These are phyloP conservation scores for Nemotelus pantherinus DNA, from an alignment of 2,888 invertebrate species.

Conservation along the genomic window DNA sequence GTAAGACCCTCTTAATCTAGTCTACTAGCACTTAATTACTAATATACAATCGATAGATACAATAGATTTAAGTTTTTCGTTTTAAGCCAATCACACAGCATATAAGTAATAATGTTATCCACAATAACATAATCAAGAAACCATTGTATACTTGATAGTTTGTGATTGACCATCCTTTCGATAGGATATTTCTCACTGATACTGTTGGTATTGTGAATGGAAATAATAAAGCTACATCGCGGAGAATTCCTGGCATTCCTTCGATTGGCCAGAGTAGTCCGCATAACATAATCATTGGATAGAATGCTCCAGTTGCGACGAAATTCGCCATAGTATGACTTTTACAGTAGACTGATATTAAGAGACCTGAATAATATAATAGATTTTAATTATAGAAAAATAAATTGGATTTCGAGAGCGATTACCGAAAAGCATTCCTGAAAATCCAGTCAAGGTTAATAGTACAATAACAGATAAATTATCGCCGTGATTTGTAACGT, in stretches of 20 bases:
- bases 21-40: neutral
- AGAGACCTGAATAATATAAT: slow-evolving; percentile 69
- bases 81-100: slow-evolving; percentile 69
- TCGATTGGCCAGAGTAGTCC: slow-evolving; percentile 78
- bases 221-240: slow-evolving; percentile 71
- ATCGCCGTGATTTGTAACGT: slow-evolving; percentile 63
- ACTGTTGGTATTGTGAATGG: slow-evolving; percentile 85
- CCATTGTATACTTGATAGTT: slow-evolving; percentile 79
- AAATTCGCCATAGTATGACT: slow-evolving; percentile 86
- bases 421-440: slow-evolving; percentile 82
- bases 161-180: slow-evolving; percentile 76
- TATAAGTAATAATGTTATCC: slow-evolving; percentile 71
- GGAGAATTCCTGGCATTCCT: slow-evolving; percentile 72
- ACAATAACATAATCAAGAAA: slow-evolving; percentile 72
- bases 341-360: slow-evolving; percentile 81
- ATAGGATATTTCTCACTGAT: slow-evolving; percentile 79
- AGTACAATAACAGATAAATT: slow-evolving; percentile 69
- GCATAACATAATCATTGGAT: slow-evolving; percentile 86
- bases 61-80: slow-evolving; percentile 61
- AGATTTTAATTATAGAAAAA: neutral
- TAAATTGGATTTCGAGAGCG: neutral
- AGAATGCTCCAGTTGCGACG: slow-evolving; percentile 86
- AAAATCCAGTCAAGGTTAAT: slow-evolving; percentile 77
- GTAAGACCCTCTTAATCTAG: slow-evolving; percentile 29
- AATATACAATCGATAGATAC: slow-evolving; percentile 17